These are phyloP conservation scores for Poliocrania exsul DNA, from an alignment of 2,797 vertebrate genomes.

Conservation along the genomic window DNA sequence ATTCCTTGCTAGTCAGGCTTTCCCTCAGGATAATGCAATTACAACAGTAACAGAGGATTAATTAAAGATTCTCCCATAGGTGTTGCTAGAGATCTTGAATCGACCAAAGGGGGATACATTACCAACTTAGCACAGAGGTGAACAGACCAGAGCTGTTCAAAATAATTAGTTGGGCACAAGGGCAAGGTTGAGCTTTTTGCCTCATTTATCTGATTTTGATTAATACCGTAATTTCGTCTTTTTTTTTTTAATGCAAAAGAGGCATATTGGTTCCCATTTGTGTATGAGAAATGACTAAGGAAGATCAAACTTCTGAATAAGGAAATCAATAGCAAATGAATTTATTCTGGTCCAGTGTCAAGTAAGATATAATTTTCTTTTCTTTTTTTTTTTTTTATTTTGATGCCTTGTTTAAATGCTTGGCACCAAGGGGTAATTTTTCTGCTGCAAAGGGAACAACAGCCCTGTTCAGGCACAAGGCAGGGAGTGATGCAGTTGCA, in stretches of 20 bases:
- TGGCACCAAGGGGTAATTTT: not conserved
- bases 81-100: slow-evolving; percentile 80
- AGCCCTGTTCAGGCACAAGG: not conserved
- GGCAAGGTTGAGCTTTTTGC: slow-evolving; percentile 62
- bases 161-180: slow-evolving; percentile 72
- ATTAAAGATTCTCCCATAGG: slow-evolving; percentile 90
- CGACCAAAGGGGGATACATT: slow-evolving; percentile 83
- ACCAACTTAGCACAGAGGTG: slow-evolving; percentile 80
- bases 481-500: not conserved
- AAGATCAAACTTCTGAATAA: slow-evolving; percentile 24
- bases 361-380: not conserved
- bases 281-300: slow-evolving; percentile 28
- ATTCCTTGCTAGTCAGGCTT: slow-evolving; percentile 81
- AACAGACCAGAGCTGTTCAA: slow-evolving; percentile 71
- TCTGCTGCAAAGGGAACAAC: not conserved
- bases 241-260: not conserved
- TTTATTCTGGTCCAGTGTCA: not conserved
- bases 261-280: slow-evolving; percentile 27
- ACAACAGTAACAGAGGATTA: slow-evolving; percentile 96
- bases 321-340: slow-evolving; percentile 42
- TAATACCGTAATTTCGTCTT: slow-evolving; percentile 66
- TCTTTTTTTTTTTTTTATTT: not conserved
- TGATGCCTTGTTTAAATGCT: not conserved
- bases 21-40: slow-evolving; percentile 89
- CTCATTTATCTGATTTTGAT: slow-evolving; percentile 74